These are phyloP conservation scores for Pygoscelis adeliae DNA, from an alignment of 2,113 vertebrate species.

Conservation along the genomic window DNA sequence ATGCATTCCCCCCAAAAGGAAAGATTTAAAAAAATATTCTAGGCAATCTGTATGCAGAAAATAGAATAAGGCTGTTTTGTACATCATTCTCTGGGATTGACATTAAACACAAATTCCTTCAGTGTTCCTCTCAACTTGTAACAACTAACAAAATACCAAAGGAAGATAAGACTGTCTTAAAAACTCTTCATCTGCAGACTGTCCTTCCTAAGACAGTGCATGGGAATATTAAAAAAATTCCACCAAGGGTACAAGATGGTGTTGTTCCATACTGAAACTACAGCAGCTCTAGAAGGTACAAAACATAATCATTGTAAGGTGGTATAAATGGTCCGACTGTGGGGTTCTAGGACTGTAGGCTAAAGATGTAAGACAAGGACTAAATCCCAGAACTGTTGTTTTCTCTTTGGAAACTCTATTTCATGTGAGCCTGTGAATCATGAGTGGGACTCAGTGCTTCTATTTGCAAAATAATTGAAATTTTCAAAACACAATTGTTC, in stretches of 20 bases:
- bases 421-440: not conserved
- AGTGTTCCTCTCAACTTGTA: not conserved
- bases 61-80: not conserved
- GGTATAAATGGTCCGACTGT: fast-evolving
- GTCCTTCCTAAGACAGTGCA: not conserved
- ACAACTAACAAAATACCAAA: not conserved
- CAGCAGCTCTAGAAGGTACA: not conserved
- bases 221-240: not conserved
- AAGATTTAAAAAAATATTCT: not conserved
- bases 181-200: not conserved
- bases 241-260: not conserved
- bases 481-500: not conserved
- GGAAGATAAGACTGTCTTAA: not conserved
- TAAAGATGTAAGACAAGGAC: not conserved
- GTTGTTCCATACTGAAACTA: not conserved
- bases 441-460: not conserved
- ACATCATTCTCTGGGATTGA: not conserved
- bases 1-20: not conserved
- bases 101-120: not conserved
- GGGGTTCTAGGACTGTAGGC: not conserved
- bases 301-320: not conserved
- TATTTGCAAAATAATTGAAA: not conserved
- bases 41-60: not conserved
- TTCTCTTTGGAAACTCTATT: not conserved
- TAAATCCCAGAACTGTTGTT: not conserved